Percentiles rank a stretch among this genome's conserved stretches.
phyloP scores from a whole-genome alignment of 2,888 invertebrate species.

The Empis livida region DNA sequence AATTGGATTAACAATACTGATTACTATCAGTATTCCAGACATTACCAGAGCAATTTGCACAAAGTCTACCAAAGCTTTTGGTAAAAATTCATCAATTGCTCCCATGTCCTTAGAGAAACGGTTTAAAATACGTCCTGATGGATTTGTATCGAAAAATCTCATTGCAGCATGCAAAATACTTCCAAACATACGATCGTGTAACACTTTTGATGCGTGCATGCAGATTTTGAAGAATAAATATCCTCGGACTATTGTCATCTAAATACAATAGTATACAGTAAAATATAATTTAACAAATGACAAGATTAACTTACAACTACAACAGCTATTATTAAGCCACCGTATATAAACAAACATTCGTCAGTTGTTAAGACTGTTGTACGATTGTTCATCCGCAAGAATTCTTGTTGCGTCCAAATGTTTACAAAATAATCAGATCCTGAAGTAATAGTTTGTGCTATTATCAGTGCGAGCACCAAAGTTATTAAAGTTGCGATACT shows the following conservation, averaged over 20 bases:
- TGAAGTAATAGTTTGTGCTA: constrained; percentile 45
- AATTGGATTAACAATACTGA: constrained; percentile 55
- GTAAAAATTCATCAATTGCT: constrained; percentile 44
- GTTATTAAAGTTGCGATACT: constrained; percentile 35
- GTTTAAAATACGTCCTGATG: constrained; percentile 61
- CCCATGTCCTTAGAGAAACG: constrained; percentile 66
- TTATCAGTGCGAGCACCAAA: constrained; percentile 37
- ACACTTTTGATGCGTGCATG: constrained; percentile 57
- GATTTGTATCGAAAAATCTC: constrained; percentile 77
- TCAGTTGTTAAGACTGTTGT: constrained; percentile 25
- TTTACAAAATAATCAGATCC: constrained; percentile 50
- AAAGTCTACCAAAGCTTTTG: constrained; percentile 41
- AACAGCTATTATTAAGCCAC: constrained; percentile 29
- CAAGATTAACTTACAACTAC: constrained; percentile 21
- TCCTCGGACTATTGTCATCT: constrained; percentile 44
- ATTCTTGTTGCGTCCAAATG: constrained; percentile 41
- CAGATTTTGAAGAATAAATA: constrained; percentile 61
- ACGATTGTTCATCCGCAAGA: constrained; percentile 23
- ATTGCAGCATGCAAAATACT: constrained; percentile 64
- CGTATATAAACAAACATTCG: constrained; percentile 34
- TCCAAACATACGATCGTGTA: constrained; percentile 78
- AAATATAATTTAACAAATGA: not conserved
- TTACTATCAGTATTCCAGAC: constrained; percentile 61
- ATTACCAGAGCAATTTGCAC: constrained; percentile 43
- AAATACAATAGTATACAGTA: not conserved